Base-by-base conservation (phyloP, 2,113 vertebrate species). In the Rhynchomys soricoides region DNA sequence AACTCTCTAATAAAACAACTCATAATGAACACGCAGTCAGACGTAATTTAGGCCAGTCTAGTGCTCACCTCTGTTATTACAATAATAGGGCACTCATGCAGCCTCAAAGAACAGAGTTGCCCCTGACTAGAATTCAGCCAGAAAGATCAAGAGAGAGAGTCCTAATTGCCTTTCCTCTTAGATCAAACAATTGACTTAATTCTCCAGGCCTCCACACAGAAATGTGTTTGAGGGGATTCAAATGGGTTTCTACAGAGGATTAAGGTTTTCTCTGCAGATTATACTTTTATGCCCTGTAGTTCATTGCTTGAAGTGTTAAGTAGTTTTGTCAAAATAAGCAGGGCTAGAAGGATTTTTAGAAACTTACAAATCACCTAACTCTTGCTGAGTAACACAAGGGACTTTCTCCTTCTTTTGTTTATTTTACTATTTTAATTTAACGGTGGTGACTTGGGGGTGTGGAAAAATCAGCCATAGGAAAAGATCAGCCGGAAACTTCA, bases 151-250 rank as follows among this genome's bases (percentile, higher is more conserved):
- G 98, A 98, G 96, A 98, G 96, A 87, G 95, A 97, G 96, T 97
- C 97, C 98, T 97, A 98, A 98, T 98, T 98, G 96, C 98, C 97
- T 98, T 97, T 97, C 97, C 98, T 96, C 96, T 96, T 97, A 96
- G 98, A 98, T 98, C 98, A 98, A 98, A 98, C 98, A 26, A 97
- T 97, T 95, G 96, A 96, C 97, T 97, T 97, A 97, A 98, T 98
- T 97, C 97, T 97, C 89, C 43, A 95, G 96, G 97, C 95, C 97
- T 97, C 86, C 96, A 94, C 86, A 96, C 64, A 0, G 45, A 91
- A 97, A 97, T 96, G 43, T 97, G 95, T 98, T 98, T 98, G 98
- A 98, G 97, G 96, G 86, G 97, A 98, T 93, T 97, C 92, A 96
- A 97, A 95, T 73, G 68, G 93, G 97, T 98, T 96, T 97, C 96